These are phyloP conservation scores for Epinotia nisella DNA, from an alignment of 2,888 invertebrate species.

Conservation along the genomic window DNA sequence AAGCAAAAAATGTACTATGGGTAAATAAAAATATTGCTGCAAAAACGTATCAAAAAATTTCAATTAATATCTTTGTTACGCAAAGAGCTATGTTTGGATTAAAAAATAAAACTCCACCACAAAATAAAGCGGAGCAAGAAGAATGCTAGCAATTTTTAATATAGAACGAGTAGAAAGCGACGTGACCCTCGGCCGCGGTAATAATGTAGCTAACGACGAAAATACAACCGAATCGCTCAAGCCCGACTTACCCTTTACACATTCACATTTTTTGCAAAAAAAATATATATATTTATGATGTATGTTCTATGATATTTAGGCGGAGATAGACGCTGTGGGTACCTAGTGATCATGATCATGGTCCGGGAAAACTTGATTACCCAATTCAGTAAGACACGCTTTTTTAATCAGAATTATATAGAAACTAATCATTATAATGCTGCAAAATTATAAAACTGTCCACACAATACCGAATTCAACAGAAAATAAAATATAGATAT, in stretches of 20 bases:
- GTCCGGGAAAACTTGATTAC: background rate
- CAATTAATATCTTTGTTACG: slow-evolving; percentile 66
- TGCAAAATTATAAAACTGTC: too few species aligned
- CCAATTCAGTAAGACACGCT: background rate
- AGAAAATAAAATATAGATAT: too few species aligned
- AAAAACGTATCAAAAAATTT: slow-evolving; percentile 58
- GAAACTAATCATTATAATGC: too few species aligned
- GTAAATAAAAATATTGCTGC: slow-evolving; percentile 16
- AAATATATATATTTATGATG: slow-evolving; percentile 22
- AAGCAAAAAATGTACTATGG: background rate
- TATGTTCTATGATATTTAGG: background rate
- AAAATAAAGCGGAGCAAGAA: slow-evolving; percentile 75
- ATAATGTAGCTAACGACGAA: slow-evolving; percentile 70
- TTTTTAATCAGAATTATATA: background rate
- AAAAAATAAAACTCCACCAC: slow-evolving; percentile 69
- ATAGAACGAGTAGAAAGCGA: slow-evolving; percentile 67
- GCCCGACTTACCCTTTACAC: slow-evolving; percentile 52
- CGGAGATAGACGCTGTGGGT: too few species aligned
- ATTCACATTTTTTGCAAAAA: slow-evolving; percentile 45
- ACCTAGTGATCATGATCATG: too few species aligned
- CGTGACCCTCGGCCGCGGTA: slow-evolving; percentile 63
- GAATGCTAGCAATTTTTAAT: slow-evolving; percentile 84
- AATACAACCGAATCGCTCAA: slow-evolving; percentile 60
- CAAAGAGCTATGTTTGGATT: slow-evolving; percentile 63
- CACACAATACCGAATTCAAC: too few species aligned